Evolutionary conservation across 2,113 vertebrate species (phyloP).

Genomic region (Pseudorhombus dupliciocellatus): DNA sequence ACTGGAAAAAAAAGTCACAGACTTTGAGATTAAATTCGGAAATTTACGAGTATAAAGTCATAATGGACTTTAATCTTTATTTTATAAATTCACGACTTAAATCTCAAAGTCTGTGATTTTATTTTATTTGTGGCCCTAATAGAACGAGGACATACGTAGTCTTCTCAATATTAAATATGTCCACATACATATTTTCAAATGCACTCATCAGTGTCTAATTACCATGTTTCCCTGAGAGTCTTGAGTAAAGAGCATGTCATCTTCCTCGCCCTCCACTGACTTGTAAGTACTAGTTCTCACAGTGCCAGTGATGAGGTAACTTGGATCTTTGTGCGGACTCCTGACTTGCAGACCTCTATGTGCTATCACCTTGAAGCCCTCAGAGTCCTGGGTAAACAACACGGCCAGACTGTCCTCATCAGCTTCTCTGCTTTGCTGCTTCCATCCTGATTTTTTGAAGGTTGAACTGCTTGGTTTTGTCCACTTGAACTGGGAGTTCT

Average conservation of each 20-base stretch:
- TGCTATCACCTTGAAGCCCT: conserved; percentile 79
- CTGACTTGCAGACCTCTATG: conserved; percentile 55
- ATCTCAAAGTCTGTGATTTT: too few relatives aligned
- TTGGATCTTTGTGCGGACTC: conserved; percentile 67
- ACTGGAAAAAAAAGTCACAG: too few relatives aligned
- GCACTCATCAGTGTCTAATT: conserved; percentile 76
- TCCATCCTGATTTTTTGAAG: conserved; percentile 15
- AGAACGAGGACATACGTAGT: too few relatives aligned
- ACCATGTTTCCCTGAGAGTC: conserved; percentile 83
- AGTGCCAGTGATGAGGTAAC: conserved; percentile 11
- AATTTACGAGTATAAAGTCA: too few relatives aligned
- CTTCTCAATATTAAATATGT: neutral
- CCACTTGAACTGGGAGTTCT: conserved; percentile 30
- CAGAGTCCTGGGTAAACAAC: conserved; percentile 83
- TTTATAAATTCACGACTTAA: too few relatives aligned
- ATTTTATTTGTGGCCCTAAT: too few relatives aligned
- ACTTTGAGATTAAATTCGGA: too few relatives aligned
- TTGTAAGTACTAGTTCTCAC: conserved; percentile 9
- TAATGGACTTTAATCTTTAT: too few relatives aligned
- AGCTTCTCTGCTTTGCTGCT: neutral
- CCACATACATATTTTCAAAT: neutral
- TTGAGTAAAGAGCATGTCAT: conserved; percentile 81
- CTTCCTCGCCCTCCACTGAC: conserved; percentile 51
- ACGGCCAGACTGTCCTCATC: conserved; percentile 60
- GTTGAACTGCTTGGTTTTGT: conserved; percentile 35